Evolutionary conservation across 2,113 vertebrate genomes (phyloP).

Genomic region (Neodon shergylaensis): DNA sequence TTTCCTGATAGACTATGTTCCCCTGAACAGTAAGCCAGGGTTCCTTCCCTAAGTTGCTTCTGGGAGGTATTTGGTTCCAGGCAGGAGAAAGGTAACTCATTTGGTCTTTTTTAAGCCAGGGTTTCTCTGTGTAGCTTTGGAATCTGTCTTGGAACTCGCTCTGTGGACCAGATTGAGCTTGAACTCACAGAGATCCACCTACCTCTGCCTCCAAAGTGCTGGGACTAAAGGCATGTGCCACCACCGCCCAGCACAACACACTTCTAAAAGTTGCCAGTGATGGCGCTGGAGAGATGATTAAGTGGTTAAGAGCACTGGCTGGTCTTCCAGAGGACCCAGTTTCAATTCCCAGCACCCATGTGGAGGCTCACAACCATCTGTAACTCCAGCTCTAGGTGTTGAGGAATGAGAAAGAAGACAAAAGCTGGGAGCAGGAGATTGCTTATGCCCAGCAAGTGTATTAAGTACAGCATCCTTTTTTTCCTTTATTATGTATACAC

Average conservation of each 20-base stretch:
- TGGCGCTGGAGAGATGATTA: not conserved
- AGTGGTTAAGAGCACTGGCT: not conserved
- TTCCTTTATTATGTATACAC: too few relatives aligned
- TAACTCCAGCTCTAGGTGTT: not conserved
- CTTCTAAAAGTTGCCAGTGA: not conserved
- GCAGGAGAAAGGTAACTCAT: not conserved
- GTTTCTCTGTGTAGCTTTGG: too few relatives aligned
- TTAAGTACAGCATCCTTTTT: too few relatives aligned
- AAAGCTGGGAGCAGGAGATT: not conserved
- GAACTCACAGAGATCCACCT: too few relatives aligned
- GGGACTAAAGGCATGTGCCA: too few relatives aligned
- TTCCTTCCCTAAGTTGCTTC: not conserved
- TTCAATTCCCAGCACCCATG: not conserved
- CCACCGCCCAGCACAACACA: too few relatives aligned
- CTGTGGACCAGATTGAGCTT: too few relatives aligned
- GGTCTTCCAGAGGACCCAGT: not conserved
- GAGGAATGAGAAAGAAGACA: not conserved
- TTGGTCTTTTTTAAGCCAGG: too few relatives aligned
- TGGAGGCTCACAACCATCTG: not conserved
- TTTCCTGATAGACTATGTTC: not conserved
- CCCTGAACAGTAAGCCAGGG: not conserved
- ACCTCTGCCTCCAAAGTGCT: too few relatives aligned
- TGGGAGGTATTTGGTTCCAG: not conserved
- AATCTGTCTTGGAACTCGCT: too few relatives aligned
- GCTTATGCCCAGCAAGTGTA: too few relatives aligned